Conservation (phyloP, 2,797 vertebrate species). For the Knipowitschia caucasica region DNA sequence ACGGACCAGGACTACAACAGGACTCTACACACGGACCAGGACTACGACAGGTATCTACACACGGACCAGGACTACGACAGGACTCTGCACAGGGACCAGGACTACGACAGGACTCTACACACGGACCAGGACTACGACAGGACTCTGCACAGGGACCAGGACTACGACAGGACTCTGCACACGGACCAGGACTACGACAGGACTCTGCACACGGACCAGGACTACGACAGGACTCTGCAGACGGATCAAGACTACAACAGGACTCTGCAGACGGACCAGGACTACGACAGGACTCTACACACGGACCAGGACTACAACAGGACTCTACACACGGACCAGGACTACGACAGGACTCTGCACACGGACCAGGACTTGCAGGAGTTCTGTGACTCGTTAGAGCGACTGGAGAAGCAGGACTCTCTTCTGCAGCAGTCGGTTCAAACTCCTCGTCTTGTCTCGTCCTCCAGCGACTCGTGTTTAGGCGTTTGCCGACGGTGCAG, state of each 20-base stretch:
- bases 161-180: not conserved
- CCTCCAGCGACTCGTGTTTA: conserved; percentile 73
- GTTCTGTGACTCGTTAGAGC: too few species aligned
- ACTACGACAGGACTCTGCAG: too few species aligned
- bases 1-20: too few species aligned
- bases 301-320: too few species aligned
- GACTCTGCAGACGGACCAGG: not conserved
- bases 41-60: too few species aligned
- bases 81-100: not conserved
- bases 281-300: not conserved
- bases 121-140: not conserved
- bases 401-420: not conserved
- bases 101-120: not conserved
- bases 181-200: not conserved
- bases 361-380: too few species aligned
- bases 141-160: not conserved
- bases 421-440: not conserved
- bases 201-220: not conserved
- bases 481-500: conserved; percentile 62
- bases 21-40: not conserved
- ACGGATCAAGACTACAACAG: too few species aligned
- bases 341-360: not conserved
- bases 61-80: too few species aligned
- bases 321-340: not conserved
- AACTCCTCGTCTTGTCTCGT: not conserved